Evolutionary conservation across 35 echinoderm and acorn worm species (phyloP).

Genomic region (Holothuria glaberrima): DNA sequence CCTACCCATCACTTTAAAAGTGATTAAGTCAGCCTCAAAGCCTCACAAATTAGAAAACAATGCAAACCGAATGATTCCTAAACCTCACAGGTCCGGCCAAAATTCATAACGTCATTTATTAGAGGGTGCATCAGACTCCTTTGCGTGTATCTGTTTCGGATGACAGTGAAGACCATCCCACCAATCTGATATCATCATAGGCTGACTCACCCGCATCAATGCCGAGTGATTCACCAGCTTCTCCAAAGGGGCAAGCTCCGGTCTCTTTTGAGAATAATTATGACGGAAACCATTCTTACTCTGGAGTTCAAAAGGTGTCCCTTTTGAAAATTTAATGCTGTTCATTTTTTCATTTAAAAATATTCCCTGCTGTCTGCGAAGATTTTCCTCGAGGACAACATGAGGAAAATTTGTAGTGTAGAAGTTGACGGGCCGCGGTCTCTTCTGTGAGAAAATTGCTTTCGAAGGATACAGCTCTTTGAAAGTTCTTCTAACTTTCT

Average conservation of each 20-base stretch:
- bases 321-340: constrained; percentile 19
- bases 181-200: constrained; percentile 16
- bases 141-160: constrained; percentile 31
- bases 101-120: not conserved
- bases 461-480: constrained; percentile 26
- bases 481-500: constrained; percentile 6
- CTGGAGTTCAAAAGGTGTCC: not conserved
- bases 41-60: not conserved
- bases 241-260: constrained; percentile 20
- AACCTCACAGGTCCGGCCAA: not conserved
- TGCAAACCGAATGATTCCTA: too few species aligned
- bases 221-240: constrained; percentile 16
- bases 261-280: constrained; percentile 26
- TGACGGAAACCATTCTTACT: not conserved
- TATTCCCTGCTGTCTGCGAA: constrained; percentile 36
- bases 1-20: not conserved
- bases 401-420: constrained; percentile 35
- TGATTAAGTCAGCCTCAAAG: not conserved
- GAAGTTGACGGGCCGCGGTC: constrained; percentile 4
- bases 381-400: constrained; percentile 2
- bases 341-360: constrained; percentile 21
- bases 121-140: not conserved
- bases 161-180: constrained; percentile 37
- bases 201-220: not conserved
- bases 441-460: constrained; percentile 2